Conservation (phyloP, 1,140 invertebrate species). For the Drosophila persimilis region DNA sequence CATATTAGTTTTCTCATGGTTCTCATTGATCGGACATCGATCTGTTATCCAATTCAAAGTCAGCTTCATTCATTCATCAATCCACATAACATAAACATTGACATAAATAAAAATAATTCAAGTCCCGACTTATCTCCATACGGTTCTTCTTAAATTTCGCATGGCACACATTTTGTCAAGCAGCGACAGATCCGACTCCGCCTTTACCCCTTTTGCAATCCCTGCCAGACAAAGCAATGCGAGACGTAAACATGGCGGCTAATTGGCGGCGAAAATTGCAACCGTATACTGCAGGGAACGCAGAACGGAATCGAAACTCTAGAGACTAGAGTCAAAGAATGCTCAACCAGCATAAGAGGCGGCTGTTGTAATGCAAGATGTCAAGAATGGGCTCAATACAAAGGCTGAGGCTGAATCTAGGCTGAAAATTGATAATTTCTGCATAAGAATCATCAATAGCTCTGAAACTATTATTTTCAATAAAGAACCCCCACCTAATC, state of each 20-base stretch:
- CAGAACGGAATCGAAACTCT: conserved; percentile 1
- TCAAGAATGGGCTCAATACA: too few species aligned
- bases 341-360: too few species aligned
- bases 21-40: background rate
- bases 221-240: conserved; percentile 29
- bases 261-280: conserved; percentile 66
- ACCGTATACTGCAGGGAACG: conserved; percentile 35
- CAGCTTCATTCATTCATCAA: conserved; percentile 17
- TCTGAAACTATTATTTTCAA: too few species aligned
- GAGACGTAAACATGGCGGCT: conserved; percentile 60
- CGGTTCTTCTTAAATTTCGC: conserved; percentile 35
- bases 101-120: conserved; percentile 25
- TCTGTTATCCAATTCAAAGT: conserved; percentile 36
- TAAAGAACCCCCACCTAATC: too few species aligned
- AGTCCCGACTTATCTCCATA: conserved; percentile 15
- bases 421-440: too few species aligned
- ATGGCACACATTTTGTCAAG: background rate
- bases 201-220: background rate
- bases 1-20: conserved; percentile 16
- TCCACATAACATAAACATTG: conserved; percentile 29
- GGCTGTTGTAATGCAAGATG: too few species aligned
- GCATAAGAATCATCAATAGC: too few species aligned
- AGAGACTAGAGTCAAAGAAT: too few species aligned
- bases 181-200: conserved; percentile 4
- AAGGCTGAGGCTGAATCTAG: too few species aligned